Conservation (phyloP, 2,113 vertebrate genomes). For the Callaeas wilsoni region DNA sequence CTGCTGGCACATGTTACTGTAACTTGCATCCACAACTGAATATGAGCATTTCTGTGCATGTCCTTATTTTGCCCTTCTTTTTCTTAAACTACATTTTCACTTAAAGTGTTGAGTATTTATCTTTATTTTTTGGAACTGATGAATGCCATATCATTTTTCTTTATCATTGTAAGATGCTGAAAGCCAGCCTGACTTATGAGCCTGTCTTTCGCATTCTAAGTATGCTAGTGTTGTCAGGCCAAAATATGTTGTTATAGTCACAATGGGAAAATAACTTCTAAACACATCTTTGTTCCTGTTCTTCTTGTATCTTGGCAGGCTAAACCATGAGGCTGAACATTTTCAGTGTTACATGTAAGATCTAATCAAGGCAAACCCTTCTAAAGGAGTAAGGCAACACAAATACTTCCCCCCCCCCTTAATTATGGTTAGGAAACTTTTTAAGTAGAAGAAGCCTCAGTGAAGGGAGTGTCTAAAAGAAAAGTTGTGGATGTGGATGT, state of each 20-base stretch:
- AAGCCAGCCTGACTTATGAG: not conserved
- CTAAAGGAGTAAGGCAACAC: not conserved
- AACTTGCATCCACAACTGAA: not conserved
- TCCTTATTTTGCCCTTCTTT: not conserved
- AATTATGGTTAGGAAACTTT: conserved; percentile 4
- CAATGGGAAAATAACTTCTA: conserved; percentile 53
- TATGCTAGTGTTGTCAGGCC: conserved; percentile 31
- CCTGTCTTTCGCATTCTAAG: not conserved
- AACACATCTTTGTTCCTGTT: conserved; percentile 54
- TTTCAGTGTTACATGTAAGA: conserved; percentile 21
- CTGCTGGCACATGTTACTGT: not conserved
- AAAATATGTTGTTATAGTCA: conserved; percentile 54
- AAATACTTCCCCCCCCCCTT: not conserved
- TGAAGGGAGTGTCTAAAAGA: not conserved
- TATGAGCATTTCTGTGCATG: not conserved
- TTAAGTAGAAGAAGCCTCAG: not conserved
- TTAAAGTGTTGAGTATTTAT: conserved; percentile 14
- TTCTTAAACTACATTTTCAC: not conserved
- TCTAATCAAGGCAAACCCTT: conserved; percentile 30
- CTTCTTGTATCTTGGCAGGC: conserved; percentile 34
- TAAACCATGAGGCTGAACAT: conserved; percentile 3
- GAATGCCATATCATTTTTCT: not conserved
- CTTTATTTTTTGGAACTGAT: not conserved
- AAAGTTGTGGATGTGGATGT: not conserved
- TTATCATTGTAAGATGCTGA: conserved; percentile 24